These are phyloP conservation scores for Zapus hudsonius DNA, from an alignment of 2,113 vertebrate genomes.

Conservation along the genomic window DNA sequence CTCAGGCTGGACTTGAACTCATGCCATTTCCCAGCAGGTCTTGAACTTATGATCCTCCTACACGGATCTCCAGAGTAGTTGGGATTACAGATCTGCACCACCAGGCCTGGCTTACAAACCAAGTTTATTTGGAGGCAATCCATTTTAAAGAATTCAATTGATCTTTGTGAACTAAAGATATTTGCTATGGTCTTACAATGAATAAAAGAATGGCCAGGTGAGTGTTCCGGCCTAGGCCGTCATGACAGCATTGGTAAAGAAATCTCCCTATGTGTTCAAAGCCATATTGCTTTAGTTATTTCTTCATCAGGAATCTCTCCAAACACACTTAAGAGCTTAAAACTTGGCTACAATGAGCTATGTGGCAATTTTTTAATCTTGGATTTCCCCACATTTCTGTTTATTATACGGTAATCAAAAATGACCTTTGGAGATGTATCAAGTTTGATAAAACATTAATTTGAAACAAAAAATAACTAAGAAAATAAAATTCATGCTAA, in stretches of 20 bases:
- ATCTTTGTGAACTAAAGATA: background rate
- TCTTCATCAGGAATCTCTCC: background rate
- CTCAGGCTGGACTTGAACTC: background rate
- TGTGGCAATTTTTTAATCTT: slow-evolving; percentile 66
- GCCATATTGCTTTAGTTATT: background rate
- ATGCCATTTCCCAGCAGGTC: background rate
- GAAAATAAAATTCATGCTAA: slow-evolving; percentile 48
- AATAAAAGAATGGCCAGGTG: background rate
- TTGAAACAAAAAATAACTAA: slow-evolving; percentile 49
- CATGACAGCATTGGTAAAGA: background rate
- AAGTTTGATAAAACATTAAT: slow-evolving; percentile 50
- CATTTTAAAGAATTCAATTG: background rate
- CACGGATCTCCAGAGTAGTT: background rate
- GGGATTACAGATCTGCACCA: background rate
- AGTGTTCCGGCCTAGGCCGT: background rate
- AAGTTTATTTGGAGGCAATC: background rate
- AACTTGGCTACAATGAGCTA: slow-evolving; percentile 29
- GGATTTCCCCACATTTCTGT: slow-evolving; percentile 81
- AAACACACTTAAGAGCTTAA: slow-evolving; percentile 40
- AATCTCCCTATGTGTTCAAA: background rate
- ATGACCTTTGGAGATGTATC: slow-evolving; percentile 59
- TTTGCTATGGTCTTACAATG: background rate
- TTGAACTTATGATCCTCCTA: background rate
- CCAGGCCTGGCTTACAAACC: background rate
- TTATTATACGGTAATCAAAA: slow-evolving; percentile 61